Percentiles rank a stretch among this genome's conserved stretches.
Evolutionary conservation across 2,113 vertebrate species (phyloP).

Genomic region (Cettia cetti): DNA sequence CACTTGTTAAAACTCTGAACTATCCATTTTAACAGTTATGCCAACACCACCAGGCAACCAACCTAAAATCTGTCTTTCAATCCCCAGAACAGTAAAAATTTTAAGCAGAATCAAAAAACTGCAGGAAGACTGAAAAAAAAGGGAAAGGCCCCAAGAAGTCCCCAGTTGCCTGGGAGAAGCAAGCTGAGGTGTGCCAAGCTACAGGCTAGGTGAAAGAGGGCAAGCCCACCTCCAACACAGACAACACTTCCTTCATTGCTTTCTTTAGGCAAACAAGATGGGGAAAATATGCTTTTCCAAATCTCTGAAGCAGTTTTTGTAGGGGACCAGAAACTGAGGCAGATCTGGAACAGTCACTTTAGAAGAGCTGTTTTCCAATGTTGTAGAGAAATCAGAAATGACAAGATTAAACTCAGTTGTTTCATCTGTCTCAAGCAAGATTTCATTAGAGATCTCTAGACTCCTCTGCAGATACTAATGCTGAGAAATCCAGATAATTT

Average conservation of each 20-base stretch:
- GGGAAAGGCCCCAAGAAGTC: accelerated
- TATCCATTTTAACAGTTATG: not conserved
- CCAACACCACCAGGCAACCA: not conserved
- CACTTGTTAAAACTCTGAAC: not conserved
- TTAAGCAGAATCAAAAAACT: not conserved
- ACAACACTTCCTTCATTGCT: not conserved
- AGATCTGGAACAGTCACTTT: not conserved
- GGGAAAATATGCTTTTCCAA: not conserved
- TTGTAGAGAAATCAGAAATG: not conserved
- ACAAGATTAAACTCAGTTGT: not conserved
- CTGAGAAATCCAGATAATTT: not conserved
- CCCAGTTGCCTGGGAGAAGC: not conserved
- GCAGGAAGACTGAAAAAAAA: not conserved
- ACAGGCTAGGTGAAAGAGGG: not conserved
- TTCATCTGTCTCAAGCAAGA: not conserved
- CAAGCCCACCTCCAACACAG: not conserved
- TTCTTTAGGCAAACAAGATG: not conserved
- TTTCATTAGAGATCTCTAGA: not conserved
- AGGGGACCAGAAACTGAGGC: not conserved
- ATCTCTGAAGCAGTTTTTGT: not conserved
- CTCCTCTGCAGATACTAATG: not conserved
- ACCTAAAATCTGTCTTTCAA: not conserved
- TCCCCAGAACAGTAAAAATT: not conserved
- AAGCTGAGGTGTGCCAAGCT: not conserved
- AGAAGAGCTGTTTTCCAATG: not conserved